Evolutionary conservation across 2,888 invertebrate species (phyloP), one percentile per base, ranked within the genome.

Genomic region (Meiosimyza platycephala): DNA sequence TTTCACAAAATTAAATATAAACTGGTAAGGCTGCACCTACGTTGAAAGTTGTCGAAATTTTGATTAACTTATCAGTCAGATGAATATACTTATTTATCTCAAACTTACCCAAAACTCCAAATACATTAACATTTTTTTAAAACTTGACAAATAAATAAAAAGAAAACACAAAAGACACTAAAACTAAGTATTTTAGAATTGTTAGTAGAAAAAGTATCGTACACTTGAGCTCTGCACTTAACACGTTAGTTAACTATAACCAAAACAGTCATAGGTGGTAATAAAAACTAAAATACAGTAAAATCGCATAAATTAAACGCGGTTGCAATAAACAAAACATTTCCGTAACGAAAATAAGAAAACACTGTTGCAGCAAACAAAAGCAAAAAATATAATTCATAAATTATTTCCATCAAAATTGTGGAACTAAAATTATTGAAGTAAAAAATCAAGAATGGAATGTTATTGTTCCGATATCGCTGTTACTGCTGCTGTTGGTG

Each of bases 71-170:
- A 28, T 0, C 3, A 2, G 2, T 28, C 28, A 40, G 2, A 6
- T 40, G 6, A 9, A 40, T 40, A 9, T 40, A 6, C 1, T 7
- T 2, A 9, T 40, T 40, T 40, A 40, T 40, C 0, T 40, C 9
- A 40, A 47, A 55, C 67, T 67, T 67, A 67, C 67, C 67, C 67
- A 67, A 55, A 67, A 67, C 18, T 55, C n/a, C 18, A 12, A 40
- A 40, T 48, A 55, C 67, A 67, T 67, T n/a, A 55, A 40, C 67
- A 67, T 67, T 67, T 67, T 55, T 33, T 22, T 13, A 28, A 28
- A 50, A 40, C 9, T 40, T 40, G 40, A 40, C 9, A 40, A 2
- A 7, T 40, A 40, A 40, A 40, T 28, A 28, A 22, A 22, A 22
- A 28, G 2, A 40, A 40, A 9, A 40, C 40, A 40, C 40, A 9